These are phyloP conservation scores for Eulithis prunata DNA, from an alignment of 2,888 invertebrate genomes.

Conservation along the genomic window DNA sequence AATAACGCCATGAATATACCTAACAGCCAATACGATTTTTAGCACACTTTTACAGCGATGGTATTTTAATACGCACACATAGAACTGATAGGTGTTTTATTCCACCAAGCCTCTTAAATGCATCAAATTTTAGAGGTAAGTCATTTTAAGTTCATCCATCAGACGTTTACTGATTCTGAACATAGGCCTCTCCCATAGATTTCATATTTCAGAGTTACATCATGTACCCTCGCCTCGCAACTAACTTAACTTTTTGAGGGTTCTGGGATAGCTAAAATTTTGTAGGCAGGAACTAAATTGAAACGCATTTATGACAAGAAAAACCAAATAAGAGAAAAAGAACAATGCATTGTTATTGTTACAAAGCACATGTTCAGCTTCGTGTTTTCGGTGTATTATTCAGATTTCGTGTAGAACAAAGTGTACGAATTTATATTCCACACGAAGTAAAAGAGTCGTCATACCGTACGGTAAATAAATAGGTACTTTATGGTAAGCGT, in stretches of 20 bases:
- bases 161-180: no score
- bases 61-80: neutral
- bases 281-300: neutral
- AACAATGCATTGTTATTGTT: constrained; percentile 61
- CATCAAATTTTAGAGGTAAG: no score
- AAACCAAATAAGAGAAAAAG: constrained; percentile 32
- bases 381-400: constrained; percentile 64
- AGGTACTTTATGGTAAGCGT: constrained; percentile 71
- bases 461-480: constrained; percentile 56
- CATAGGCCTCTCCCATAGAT: no score
- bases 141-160: no score
- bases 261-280: no score
- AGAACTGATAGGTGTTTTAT: neutral
- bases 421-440: constrained; percentile 71
- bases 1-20: neutral
- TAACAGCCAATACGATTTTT: neutral
- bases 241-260: no score
- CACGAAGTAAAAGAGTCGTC: constrained; percentile 75
- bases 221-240: no score
- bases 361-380: constrained; percentile 57
- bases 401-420: constrained; percentile 67
- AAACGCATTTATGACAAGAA: neutral
- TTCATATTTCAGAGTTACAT: no score
- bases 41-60: neutral
- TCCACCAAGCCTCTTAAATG: no score